Evolutionary conservation across 1,140 invertebrate species (phyloP).

Genomic region (Megalopta genalis): DNA sequence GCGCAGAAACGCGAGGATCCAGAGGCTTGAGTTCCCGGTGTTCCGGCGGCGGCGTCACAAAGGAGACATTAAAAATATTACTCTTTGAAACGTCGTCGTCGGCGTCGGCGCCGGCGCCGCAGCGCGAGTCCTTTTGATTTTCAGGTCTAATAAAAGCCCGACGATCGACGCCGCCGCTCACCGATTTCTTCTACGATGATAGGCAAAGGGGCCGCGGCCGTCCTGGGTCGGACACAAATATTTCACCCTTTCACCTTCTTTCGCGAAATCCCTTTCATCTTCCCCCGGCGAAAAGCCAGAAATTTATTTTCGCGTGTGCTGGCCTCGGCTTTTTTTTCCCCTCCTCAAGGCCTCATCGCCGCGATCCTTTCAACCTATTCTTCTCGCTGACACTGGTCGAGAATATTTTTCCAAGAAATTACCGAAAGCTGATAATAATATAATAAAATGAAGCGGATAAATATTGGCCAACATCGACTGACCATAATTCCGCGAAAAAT

Average conservation of each 20-base stretch:
- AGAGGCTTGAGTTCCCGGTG: no score
- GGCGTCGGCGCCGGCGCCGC: no score
- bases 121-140: slow-evolving; percentile 33
- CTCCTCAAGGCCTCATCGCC: not conserved
- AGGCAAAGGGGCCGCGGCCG: slow-evolving; percentile 17
- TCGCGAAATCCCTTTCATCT: not conserved
- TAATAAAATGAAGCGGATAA: no score
- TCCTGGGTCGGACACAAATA: slow-evolving; percentile 29
- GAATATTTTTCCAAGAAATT: no score
- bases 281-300: slow-evolving; percentile 3
- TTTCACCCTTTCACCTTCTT: slow-evolving; percentile 31
- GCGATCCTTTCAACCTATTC: no score
- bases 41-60: not conserved
- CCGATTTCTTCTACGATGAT: slow-evolving; percentile 34
- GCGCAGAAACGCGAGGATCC: no score
- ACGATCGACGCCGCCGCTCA: slow-evolving; percentile 5
- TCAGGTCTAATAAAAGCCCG: slow-evolving; percentile 21
- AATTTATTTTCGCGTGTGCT: slow-evolving; percentile 13
- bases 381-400: no score
- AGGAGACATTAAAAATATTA: slow-evolving; percentile 37
- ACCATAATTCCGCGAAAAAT: no score
- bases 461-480: no score
- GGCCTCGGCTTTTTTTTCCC: not conserved
- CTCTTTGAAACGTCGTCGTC: slow-evolving; percentile 23
- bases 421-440: no score